Base-by-base conservation (phyloP, 2,888 invertebrate genomes). In the Celastrina argiolus region DNA sequence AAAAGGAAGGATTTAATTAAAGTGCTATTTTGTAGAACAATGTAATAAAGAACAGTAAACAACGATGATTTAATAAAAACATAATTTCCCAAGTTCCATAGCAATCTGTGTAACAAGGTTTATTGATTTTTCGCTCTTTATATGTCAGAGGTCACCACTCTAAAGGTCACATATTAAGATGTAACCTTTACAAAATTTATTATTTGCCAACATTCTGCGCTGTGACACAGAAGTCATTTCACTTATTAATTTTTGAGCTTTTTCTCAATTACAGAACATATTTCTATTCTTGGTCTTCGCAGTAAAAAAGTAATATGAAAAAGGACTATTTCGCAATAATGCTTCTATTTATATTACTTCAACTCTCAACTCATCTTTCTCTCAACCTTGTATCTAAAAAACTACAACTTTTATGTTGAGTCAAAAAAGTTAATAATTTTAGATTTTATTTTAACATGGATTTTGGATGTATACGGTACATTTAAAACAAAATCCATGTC, bases 41-140 rank as follows among this genome's bases (percentile, higher is more conserved):
- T 31, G 0, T 31, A 31, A 7, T 7, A 31, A 31, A 31, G 10
- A 10, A 45, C n/a, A n/a, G n/a, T n/a, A n/a, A n/a, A n/a, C n/a
- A n/a, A n/a, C n/a, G n/a, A 10, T 18, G 18, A 18, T 12, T 12
- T 26, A 12, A 51, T 26, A 51, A 36, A 36, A 36, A 26, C 26
- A 51, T 51, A 10, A 22, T 51, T 51, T 22, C 22, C 16, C 4
- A 22, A 51, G 45, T 18, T 45, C 18, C 45, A 58, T 31, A 58
- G 59, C 59, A 34, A 10, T 59, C 16, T 16, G 34, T 36, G 18
- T 59, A 34, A 59, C 18, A n/a, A 59, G 59, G 16, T 12, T 22
- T 39, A 61, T 61, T 36, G 61, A 39, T 61, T 61, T 61, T 61
- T 18, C 6, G 39, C 61, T 26, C 39, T 61, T 14, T 39, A 61